phyloP scores from a whole-genome alignment of 2,113 vertebrate genomes.

The Candoia aspera region DNA sequence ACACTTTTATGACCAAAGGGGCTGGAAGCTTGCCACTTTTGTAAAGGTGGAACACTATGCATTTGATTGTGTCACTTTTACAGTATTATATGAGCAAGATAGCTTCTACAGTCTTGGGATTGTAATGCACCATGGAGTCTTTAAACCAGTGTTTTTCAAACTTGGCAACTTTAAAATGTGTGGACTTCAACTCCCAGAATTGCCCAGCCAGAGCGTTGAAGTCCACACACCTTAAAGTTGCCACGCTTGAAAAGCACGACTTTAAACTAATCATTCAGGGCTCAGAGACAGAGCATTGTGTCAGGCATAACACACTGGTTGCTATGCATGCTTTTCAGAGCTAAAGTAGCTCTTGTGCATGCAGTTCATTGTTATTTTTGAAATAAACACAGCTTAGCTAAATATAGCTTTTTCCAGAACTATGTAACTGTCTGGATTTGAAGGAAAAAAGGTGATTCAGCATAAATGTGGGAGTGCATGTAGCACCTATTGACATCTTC shows the following conservation, averaged over 20 bases:
- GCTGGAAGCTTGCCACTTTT: too few species aligned
- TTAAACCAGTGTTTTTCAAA: neutral
- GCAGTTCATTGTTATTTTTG: slow-evolving; percentile 10
- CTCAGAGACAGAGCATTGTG: slow-evolving; percentile 1
- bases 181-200: neutral
- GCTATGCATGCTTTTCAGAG: neutral
- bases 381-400: neutral
- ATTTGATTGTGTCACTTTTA: too few species aligned
- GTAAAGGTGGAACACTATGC: too few species aligned
- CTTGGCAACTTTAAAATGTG: neutral
- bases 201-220: neutral
- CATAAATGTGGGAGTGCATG: neutral
- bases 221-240: neutral
- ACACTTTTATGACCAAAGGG: too few species aligned
- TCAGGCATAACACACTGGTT: neutral
- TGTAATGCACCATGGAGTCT: neutral
- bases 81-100: too few species aligned
- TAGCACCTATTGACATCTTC: neutral
- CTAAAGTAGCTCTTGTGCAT: neutral
- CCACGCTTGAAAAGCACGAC: neutral
- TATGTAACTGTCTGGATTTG: neutral
- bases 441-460: neutral
- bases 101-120: too few species aligned
- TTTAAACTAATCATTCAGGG: neutral
- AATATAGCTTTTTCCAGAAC: neutral